phyloP scores from a whole-genome alignment of 2,888 invertebrate genomes.

The Caradrina clavipalpis region DNA sequence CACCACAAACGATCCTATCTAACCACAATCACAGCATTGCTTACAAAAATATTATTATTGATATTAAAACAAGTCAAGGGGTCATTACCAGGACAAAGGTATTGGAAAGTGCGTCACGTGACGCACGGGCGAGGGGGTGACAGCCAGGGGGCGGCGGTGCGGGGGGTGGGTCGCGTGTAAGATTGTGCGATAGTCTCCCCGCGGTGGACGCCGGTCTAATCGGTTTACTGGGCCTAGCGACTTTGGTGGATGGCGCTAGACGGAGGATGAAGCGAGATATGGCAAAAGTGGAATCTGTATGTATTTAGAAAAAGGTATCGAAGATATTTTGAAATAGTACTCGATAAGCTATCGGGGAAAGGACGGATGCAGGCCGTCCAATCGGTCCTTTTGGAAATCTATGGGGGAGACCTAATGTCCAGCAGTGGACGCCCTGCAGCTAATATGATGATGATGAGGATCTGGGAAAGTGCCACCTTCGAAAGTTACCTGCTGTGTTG shows the following conservation, averaged over 20 bases:
- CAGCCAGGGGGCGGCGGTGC: conserved; percentile 19
- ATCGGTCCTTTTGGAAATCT: too few species aligned
- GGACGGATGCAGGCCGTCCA: too few species aligned
- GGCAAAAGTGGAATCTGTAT: not conserved
- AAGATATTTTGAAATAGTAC: not conserved
- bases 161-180: conserved; percentile 77
- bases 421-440: too few species aligned
- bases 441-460: too few species aligned
- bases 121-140: conserved; percentile 55
- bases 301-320: not conserved
- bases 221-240: conserved; percentile 85
- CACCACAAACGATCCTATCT: conserved; percentile 22
- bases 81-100: conserved; percentile 85
- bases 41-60: conserved; percentile 70
- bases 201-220: conserved; percentile 80
- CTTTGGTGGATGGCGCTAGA: conserved; percentile 67
- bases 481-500: too few species aligned
- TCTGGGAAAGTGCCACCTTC: too few species aligned
- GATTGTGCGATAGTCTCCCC: conserved; percentile 83
- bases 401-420: too few species aligned
- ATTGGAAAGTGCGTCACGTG: conserved; percentile 80
- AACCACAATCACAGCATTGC: conserved; percentile 51
- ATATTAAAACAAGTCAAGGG: conserved; percentile 79
- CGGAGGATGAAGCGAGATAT: conserved; percentile 46
- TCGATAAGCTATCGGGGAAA: too few species aligned